Percentiles rank a stretch among this genome's conserved stretches.
phyloP scores from a whole-genome alignment of 37 sponge, comb jelly and placozoan genomes.

The Amphimedon queenslandica region DNA sequence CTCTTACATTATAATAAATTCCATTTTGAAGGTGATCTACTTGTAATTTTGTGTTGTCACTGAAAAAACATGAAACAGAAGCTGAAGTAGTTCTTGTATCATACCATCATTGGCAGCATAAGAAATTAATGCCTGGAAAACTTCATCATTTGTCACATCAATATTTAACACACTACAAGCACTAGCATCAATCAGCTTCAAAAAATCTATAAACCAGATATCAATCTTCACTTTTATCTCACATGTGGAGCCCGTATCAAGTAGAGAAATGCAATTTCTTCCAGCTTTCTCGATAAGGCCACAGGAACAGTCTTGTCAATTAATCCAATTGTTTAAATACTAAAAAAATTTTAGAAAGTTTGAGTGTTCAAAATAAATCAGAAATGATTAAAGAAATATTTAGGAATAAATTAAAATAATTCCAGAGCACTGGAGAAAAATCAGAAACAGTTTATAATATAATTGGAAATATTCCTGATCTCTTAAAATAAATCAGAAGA shows the following conservation, averaged over 20 bases:
- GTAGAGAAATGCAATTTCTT: slow-evolving; percentile 6
- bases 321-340: slow-evolving; percentile 35
- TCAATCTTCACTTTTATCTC: slow-evolving; percentile 40
- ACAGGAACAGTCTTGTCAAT: slow-evolving; percentile 36
- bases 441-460: no score
- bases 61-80: slow-evolving; percentile 26
- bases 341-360: no score
- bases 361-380: no score
- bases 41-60: slow-evolving; percentile 20
- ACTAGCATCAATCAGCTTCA: background rate
- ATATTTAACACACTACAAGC: background rate
- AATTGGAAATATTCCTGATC: no score
- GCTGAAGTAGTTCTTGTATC: slow-evolving; percentile 20
- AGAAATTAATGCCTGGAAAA: background rate
- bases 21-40: slow-evolving; percentile 36
- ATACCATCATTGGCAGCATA: background rate
- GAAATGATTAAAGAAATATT: no score
- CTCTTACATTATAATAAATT: slow-evolving; percentile 6
- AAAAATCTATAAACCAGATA: slow-evolving; percentile 20
- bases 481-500: no score
- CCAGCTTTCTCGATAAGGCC: slow-evolving; percentile 36
- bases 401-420: no score
- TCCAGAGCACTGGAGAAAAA: no score
- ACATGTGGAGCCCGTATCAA: slow-evolving; percentile 13
- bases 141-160: background rate